Evolutionary conservation across 23 tunicate species (phyloP), one percentile per base, ranked within the genome.

Genomic region (Diplosoma virens): DNA sequence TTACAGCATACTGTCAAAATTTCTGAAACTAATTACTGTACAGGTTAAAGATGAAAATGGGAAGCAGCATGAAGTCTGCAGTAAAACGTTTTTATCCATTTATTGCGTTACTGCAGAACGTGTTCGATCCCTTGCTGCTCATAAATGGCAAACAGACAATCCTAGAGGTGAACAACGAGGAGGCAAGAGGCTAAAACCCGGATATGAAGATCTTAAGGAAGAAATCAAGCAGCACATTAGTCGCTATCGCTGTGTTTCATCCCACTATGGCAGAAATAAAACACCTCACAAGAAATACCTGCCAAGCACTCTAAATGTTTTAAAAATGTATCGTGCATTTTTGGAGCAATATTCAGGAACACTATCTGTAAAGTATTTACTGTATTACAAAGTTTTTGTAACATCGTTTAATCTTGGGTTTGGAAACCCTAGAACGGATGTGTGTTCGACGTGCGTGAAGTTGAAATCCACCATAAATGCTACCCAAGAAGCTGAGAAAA

Each of bases 31-130:
- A n/a, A n/a, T n/a, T n/a, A n/a, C n/a, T n/a, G n/a, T n/a, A 63
- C 70, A 63, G 35, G 70, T 25, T 4, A 63, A 63, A 63, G 70
- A 63, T 63, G 7, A 63, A 63, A 35, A 63, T 63, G 35, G 70
- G 35, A 63, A 29, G 6, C 33, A 29, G 11, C 70, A 25, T 26
- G 70, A 63, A 63, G 70, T 25, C 35, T 25, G 70, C 70, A 63
- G 70, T 35, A 29, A 63, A 6, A 63, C 33, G 20, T 63, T 63
- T 29, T 29, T 29, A 35, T 63, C 70, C 9, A 63, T 63, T 26
- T 63, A 26, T 63, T 26, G 70, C 20, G 5, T 63, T 3, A 29
- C 35, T 29, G 35, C 35, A 63, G 5, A 7, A 6, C 70, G 70
- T 63, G 35, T 63, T 63, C 14, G 36, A 63, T 63, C 33, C 35